These are phyloP conservation scores for Limanda limanda DNA, from an alignment of 2,113 vertebrate genomes.

Conservation along the genomic window DNA sequence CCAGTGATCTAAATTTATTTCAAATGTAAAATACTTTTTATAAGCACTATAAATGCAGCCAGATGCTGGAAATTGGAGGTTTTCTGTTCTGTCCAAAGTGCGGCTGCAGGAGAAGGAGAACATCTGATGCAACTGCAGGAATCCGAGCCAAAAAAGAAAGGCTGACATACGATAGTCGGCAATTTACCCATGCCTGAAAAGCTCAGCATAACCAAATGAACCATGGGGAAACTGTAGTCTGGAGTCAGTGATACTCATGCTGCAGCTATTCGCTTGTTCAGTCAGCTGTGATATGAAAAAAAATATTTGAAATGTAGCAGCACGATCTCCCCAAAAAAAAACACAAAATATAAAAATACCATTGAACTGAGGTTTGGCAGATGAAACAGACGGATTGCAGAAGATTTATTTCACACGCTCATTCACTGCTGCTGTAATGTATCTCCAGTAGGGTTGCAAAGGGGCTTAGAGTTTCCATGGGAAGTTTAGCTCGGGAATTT, in stretches of 20 bases:
- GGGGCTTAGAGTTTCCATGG: too few species aligned
- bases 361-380: conserved; percentile 10
- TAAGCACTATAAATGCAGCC: background rate
- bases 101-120: background rate
- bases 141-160: background rate
- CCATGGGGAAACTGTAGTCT: background rate
- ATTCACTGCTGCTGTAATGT: conserved; percentile 2
- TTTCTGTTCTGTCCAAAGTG: background rate
- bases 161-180: background rate
- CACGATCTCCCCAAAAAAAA: background rate
- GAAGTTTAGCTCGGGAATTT: too few species aligned
- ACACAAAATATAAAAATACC: background rate
- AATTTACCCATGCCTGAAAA: conserved; percentile 1
- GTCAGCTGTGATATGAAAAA: conserved; percentile 4
- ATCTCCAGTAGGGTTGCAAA: too few species aligned
- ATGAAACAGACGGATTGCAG: background rate
- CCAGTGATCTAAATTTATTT: background rate
- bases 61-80: background rate
- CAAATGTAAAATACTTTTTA: conserved; percentile 3
- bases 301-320: background rate
- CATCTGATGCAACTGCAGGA: conserved; percentile 5
- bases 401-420: conserved; percentile 19
- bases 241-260: conserved; percentile 1
- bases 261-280: background rate
- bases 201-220: background rate